These are phyloP conservation scores for Diprion similis DNA, from an alignment of 1,140 invertebrate genomes.

Conservation along the genomic window DNA sequence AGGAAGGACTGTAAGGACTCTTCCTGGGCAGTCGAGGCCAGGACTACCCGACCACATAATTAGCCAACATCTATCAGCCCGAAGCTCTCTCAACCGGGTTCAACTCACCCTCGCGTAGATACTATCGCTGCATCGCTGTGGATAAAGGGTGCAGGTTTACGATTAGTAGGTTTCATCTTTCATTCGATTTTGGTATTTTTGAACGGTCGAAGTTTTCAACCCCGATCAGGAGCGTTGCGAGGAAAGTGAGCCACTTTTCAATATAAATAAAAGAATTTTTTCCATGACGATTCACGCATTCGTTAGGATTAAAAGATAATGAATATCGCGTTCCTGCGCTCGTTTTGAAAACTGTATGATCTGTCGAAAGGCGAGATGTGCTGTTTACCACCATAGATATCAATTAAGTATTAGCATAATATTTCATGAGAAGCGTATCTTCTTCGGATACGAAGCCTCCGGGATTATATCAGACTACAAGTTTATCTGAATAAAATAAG, in stretches of 20 bases:
- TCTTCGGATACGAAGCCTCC: background rate
- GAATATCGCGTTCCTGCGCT: background rate
- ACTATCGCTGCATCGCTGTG: slow-evolving; percentile 19
- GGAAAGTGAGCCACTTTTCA: background rate
- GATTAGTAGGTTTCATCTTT: too few species aligned
- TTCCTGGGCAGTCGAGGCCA: slow-evolving; percentile 46
- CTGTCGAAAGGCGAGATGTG: background rate
- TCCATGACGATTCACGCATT: too few species aligned
- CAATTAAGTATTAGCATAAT: slow-evolving; percentile 8
- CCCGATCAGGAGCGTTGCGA: background rate
- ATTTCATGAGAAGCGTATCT: background rate
- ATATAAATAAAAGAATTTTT: background rate
- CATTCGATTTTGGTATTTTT: too few species aligned
- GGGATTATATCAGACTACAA: background rate
- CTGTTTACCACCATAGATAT: background rate
- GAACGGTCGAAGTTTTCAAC: background rate
- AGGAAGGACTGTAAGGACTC: slow-evolving; percentile 37
- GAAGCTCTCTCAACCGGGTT: slow-evolving; percentile 51
- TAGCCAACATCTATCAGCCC: slow-evolving; percentile 64
- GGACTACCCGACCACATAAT: slow-evolving; percentile 60
- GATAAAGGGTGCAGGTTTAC: background rate
- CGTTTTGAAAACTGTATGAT: background rate
- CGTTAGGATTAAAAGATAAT: too few species aligned
- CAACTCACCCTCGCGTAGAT: slow-evolving; percentile 24
- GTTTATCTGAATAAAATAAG: background rate